These are phyloP conservation scores for Halcyon badia DNA, from an alignment of 2,797 vertebrate species.

Conservation along the genomic window DNA sequence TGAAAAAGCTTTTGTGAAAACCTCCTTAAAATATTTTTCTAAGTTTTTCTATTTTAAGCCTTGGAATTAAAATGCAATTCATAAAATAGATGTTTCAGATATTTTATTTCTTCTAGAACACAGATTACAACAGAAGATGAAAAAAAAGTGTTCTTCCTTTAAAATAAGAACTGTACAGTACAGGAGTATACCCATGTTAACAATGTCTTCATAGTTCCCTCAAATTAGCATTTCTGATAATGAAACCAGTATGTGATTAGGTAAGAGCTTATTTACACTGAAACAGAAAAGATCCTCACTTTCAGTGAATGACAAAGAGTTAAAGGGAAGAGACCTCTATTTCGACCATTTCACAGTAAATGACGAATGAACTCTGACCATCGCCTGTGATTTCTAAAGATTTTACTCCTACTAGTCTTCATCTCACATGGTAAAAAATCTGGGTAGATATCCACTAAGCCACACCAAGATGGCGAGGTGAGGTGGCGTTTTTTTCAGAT, in stretches of 20 bases:
- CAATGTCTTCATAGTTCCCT: not conserved
- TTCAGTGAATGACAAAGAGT: not conserved
- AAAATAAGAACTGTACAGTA: not conserved
- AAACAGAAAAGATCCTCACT: not conserved
- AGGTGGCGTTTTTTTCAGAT: not conserved
- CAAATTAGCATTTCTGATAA: not conserved
- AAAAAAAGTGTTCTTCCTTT: not conserved
- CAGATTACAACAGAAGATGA: not conserved
- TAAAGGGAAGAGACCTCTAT: not conserved
- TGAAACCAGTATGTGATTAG: not conserved
- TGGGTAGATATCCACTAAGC: not conserved
- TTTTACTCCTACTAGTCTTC: not conserved
- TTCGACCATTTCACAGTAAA: not conserved
- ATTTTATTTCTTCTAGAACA: not conserved
- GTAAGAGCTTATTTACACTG: not conserved
- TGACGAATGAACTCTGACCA: not conserved
- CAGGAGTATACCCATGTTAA: not conserved
- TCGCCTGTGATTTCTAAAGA: not conserved
- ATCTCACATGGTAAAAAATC: not conserved
- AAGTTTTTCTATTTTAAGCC: not conserved
- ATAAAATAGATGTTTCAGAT: not conserved
- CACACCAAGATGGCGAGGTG: rapidly evolving
- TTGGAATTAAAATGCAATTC: not conserved
- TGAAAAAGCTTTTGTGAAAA: not conserved
- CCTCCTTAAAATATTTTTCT: not conserved